Evolutionary conservation across 2,113 vertebrate genomes (phyloP).

Genomic region (Seriola aureovittata): DNA sequence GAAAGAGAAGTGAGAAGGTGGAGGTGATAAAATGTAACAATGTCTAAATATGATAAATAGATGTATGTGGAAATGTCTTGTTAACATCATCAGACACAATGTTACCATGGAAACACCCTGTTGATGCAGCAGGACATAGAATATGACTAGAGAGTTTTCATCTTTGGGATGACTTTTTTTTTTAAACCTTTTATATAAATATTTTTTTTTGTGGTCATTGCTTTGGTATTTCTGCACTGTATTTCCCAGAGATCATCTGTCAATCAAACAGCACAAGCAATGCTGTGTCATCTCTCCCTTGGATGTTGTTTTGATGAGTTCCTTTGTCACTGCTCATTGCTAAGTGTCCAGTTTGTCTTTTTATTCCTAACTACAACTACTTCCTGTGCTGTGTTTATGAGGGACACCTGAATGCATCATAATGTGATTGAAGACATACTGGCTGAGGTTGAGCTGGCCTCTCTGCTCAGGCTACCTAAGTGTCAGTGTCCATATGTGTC

Average conservation of each 20-base stretch:
- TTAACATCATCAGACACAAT: conserved; percentile 21
- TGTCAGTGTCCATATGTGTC: too few relatives aligned
- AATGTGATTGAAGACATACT: background rate
- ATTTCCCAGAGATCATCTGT: conserved; percentile 4
- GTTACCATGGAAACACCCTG: conserved; percentile 65
- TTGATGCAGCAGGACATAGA: conserved; percentile 33
- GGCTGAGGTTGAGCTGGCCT: too few relatives aligned
- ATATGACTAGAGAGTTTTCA: conserved; percentile 16
- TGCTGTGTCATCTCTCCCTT: too few relatives aligned
- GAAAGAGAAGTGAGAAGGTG: conserved; percentile 36
- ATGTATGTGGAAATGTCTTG: conserved; percentile 29
- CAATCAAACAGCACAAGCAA: background rate
- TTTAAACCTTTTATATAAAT: background rate
- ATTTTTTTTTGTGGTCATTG: background rate
- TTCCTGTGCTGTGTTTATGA: conserved; percentile 10
- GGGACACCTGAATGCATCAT: background rate
- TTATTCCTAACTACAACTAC: background rate
- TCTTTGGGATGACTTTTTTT: background rate
- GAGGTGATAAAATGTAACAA: conserved; percentile 54
- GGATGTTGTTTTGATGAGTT: background rate
- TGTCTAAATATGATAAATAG: conserved; percentile 45
- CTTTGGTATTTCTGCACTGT: background rate
- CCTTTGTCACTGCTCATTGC: background rate
- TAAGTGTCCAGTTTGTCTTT: background rate
- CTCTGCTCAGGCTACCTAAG: too few relatives aligned